Conservation (phyloP, 2,113 vertebrate species). For the Tachuris rubrigastra region DNA sequence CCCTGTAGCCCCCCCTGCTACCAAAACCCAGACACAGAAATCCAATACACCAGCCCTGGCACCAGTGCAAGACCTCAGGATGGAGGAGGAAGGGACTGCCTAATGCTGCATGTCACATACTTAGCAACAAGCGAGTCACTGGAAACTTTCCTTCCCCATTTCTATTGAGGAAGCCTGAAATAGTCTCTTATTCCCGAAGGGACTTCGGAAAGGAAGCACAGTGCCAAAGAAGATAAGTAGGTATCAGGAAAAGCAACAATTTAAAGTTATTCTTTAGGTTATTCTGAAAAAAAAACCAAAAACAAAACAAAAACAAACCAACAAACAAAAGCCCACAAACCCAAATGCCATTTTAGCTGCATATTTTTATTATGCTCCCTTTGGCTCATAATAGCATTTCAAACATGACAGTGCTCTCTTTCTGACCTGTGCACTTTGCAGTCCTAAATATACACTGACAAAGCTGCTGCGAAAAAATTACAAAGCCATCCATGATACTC, state of each 20-base stretch:
- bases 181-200: neutral
- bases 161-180: neutral
- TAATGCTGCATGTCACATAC: neutral
- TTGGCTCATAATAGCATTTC: neutral
- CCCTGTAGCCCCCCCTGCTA: too few species aligned
- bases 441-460: neutral
- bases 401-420: neutral
- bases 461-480: neutral
- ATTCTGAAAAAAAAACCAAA: neutral
- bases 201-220: neutral
- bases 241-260: neutral
- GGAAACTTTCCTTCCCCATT: neutral
- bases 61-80: neutral
- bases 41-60: neutral
- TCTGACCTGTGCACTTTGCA: neutral
- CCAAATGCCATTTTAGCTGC: neutral
- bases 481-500: neutral
- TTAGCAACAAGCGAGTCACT: neutral
- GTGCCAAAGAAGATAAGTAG: neutral
- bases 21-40: too few species aligned
- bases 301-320: too few species aligned
- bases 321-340: too few species aligned
- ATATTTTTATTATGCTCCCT: neutral
- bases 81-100: neutral
- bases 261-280: neutral